Base-by-base conservation (phyloP, 2,888 invertebrate genomes). In the Hipparchia sbordonii region DNA sequence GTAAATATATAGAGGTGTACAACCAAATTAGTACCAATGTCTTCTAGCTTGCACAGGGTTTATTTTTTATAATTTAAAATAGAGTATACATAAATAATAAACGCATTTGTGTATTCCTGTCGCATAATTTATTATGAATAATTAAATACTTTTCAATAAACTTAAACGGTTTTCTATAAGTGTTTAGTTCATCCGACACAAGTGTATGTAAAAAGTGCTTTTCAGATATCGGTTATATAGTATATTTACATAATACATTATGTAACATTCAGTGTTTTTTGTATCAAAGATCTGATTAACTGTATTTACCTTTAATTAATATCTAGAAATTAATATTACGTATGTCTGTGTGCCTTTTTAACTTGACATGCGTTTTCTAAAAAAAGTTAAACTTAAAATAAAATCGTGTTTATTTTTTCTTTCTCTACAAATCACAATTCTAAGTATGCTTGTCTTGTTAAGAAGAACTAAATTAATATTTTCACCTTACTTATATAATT, bases 211-310 rank as follows among this genome's bases (percentile, higher is more conserved):
- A 6, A 48, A 7, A 48, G 48, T 48, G 48, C 48, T 48, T 48
- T 48, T 48, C 48, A 8, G 6, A 48, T 6, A 48, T 48, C 6
- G 48, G 48, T 46, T 46, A 46, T 46, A 46, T 13, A 13, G 9
- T 9, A 57, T 7, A 7, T 48, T 12, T 52, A 33, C 10, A 51
- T 65, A 23, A 51, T 51, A 51, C 23, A 23, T 23, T 65, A 1
- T 52, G 10, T 33, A 52, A n/a, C 10, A 52, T 65, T 12, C 33
- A 52, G 12, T 52, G 33, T 65, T 51, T 59, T 60, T 59, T 60
- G 33, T 52, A 65, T 65, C 65, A 65, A 52, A 72, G 74, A 74
- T 74, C 74, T 74, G 74, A 72, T 33, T 62, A 62, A 9, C 5
- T 33, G 33, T 65, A 65, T 65, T 62, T 13, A 13, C 48, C 3